Evolutionary conservation across 2,888 invertebrate genomes (phyloP).

Genomic region (Agrypnus murinus): DNA sequence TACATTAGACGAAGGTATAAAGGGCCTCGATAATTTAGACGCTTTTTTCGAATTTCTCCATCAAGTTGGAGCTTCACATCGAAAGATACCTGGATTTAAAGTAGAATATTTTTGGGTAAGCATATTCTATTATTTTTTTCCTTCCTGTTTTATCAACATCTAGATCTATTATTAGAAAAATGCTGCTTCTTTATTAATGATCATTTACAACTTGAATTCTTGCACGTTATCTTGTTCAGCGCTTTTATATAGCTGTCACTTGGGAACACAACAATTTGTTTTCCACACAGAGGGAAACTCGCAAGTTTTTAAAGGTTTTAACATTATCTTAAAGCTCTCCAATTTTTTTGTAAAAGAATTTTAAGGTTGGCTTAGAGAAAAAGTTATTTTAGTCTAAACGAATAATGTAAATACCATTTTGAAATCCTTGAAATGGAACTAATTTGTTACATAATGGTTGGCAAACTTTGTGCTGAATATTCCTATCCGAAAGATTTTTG

Average conservation of each 20-base stretch:
- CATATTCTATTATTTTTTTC: conserved; percentile 46
- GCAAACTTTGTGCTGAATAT: no score
- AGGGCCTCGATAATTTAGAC: conserved; percentile 89
- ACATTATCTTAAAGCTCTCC: no score
- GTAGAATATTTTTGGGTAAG: conserved; percentile 92
- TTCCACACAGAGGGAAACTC: neutral
- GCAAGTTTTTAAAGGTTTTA: neutral
- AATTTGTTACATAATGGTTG: no score
- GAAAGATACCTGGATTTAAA: conserved; percentile 89
- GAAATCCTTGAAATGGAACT: no score
- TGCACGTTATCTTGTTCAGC: neutral
- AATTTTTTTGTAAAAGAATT: no score
- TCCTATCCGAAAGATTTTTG: no score
- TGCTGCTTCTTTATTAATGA: conserved; percentile 38
- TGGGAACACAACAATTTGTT: neutral
- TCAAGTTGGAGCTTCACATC: conserved; percentile 88
- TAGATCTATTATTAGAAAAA: no score
- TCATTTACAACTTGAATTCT: neutral
- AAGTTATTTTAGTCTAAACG: no score
- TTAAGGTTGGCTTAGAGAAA: no score
- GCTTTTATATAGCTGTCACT: neutral
- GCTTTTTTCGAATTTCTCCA: conserved; percentile 88
- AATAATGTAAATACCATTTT: no score
- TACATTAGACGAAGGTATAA: conserved; percentile 91
- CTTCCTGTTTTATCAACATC: conserved; percentile 52